phyloP scores from a whole-genome alignment of 1,140 invertebrate species.

The Habropoda laboriosa region DNA sequence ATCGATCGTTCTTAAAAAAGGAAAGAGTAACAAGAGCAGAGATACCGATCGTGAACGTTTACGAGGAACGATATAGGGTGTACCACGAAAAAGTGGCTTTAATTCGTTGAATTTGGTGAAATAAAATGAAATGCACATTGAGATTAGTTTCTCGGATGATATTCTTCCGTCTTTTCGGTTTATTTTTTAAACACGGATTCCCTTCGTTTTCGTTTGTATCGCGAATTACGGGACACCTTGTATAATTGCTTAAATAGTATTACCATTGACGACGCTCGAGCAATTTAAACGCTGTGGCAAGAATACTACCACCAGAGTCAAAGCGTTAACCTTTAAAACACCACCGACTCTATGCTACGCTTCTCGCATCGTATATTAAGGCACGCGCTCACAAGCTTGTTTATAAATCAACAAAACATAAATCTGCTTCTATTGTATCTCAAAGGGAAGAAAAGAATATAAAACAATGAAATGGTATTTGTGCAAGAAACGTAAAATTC shows the following conservation, averaged over 20 bases:
- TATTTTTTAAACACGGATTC: background rate
- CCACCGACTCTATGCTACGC: background rate
- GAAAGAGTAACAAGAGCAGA: background rate
- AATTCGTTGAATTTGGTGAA: background rate
- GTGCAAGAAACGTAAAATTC: background rate
- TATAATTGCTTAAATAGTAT: background rate
- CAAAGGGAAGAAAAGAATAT: too few relatives aligned
- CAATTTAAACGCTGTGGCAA: constrained; percentile 2
- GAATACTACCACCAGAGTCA: background rate
- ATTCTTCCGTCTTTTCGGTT: background rate
- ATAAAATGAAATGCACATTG: too few relatives aligned
- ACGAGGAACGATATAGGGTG: background rate
- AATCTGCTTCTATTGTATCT: too few relatives aligned
- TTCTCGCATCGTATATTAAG: background rate
- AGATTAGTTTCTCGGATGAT: too few relatives aligned
- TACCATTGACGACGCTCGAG: background rate
- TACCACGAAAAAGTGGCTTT: background rate
- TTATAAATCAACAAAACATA: background rate
- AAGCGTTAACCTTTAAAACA: constrained; percentile 9
- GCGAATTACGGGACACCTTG: background rate
- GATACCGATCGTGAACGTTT: background rate
- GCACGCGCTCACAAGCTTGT: background rate
- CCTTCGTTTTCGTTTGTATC: background rate
- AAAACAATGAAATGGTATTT: too few relatives aligned
- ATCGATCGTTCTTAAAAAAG: constrained; percentile 18